phyloP scores from a whole-genome alignment of 1,140 invertebrate species.

The Panonychus citri region DNA sequence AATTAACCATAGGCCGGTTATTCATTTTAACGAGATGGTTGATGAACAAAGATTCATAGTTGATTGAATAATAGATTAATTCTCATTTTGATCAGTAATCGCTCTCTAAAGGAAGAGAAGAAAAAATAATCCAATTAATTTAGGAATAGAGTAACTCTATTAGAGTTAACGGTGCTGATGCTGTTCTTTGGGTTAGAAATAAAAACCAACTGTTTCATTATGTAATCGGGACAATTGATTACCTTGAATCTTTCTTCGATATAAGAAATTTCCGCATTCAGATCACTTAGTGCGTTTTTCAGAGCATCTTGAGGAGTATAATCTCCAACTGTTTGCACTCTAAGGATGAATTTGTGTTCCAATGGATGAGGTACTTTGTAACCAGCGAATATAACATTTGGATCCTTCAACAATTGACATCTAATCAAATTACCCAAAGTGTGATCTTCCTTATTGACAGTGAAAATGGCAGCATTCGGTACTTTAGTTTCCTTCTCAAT shows the following conservation, averaged over 20 bases:
- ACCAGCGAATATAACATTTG: constrained; percentile 92
- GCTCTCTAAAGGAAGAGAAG: no score
- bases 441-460: constrained; percentile 99
- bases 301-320: constrained; percentile 96
- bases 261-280: constrained; percentile 82
- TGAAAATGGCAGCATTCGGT: constrained; percentile 95
- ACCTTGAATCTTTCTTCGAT: constrained; percentile 91
- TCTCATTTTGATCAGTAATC: no score
- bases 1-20: no score
- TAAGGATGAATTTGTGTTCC: constrained; percentile 89
- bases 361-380: constrained; percentile 96
- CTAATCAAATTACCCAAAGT: constrained; percentile 96
- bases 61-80: no score
- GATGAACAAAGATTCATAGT: no score
- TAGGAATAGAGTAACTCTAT: no score
- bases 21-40: no score
- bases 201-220: no score
- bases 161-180: no score
- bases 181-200: no score
- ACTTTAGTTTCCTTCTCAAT: constrained; percentile 98
- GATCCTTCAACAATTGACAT: constrained; percentile 51
- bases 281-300: constrained; percentile 91
- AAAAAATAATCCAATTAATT: no score
- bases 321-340: constrained; percentile 80
- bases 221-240: no score